phyloP scores from a whole-genome alignment of 2,797 vertebrate genomes.

The Cuculus canorus region DNA sequence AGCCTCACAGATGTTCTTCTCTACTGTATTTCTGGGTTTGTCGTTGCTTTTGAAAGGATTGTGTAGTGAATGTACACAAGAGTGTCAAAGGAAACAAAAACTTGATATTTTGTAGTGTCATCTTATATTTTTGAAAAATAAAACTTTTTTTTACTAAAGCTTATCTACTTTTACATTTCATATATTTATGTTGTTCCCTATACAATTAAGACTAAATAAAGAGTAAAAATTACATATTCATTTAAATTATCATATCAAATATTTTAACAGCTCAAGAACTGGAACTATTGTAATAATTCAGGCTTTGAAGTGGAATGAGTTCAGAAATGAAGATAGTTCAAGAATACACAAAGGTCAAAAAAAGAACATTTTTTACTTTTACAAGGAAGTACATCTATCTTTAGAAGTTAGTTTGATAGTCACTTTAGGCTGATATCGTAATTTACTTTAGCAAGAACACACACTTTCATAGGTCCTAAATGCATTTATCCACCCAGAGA shows the following conservation, averaged over 20 bases:
- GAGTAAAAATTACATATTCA: background rate
- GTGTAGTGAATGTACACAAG: background rate
- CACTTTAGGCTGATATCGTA: background rate
- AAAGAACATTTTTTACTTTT: background rate
- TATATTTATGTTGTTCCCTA: accelerated
- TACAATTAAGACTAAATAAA: too few species aligned
- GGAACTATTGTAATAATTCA: background rate
- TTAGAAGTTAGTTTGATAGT: background rate
- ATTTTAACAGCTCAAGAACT: background rate
- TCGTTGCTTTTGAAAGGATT: background rate
- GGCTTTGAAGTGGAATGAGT: background rate
- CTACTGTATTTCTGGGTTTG: background rate
- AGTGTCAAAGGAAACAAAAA: background rate
- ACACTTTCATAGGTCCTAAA: background rate
- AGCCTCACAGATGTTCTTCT: accelerated
- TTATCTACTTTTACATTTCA: too few species aligned
- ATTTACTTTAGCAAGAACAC: background rate
- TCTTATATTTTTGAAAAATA: background rate
- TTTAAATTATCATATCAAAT: background rate
- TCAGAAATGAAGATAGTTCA: background rate
- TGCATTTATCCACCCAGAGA: background rate
- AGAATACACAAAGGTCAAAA: background rate
- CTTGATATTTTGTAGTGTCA: background rate
- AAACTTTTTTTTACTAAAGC: background rate
- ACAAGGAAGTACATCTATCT: background rate